Conservation (phyloP, 2,888 invertebrate species). For the Galeruca laticollis region DNA sequence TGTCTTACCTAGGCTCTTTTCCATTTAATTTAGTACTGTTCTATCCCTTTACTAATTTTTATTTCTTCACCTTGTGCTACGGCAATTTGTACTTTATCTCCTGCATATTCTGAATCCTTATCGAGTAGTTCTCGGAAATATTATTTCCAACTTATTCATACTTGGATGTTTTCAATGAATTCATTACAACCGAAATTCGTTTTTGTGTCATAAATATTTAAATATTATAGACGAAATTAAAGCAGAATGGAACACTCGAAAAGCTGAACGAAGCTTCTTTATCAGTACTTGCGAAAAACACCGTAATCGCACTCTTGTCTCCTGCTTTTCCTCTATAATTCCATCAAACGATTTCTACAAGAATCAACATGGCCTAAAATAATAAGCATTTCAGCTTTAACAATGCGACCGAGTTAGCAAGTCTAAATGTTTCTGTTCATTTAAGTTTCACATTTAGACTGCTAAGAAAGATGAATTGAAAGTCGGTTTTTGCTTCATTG, state of each 20-base stretch:
- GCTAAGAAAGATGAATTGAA: slow-evolving; percentile 50
- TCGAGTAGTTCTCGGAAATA: too few species aligned
- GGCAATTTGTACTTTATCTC: too few species aligned
- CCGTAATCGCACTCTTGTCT: slow-evolving; percentile 25
- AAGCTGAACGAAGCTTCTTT: neutral
- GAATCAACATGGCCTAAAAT: slow-evolving; percentile 37
- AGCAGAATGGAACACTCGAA: neutral
- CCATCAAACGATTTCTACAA: slow-evolving; percentile 36
- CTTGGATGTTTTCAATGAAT: too few species aligned
- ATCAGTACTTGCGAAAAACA: neutral
- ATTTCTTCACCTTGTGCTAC: too few species aligned
- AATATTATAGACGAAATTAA: neutral
- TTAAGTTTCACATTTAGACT: slow-evolving; percentile 54
- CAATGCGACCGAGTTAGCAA: slow-evolving; percentile 41
- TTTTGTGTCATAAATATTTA: too few species aligned
- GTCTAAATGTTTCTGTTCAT: slow-evolving; percentile 52
- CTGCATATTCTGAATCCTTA: too few species aligned
- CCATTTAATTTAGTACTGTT: too few species aligned
- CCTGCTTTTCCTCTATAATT: slow-evolving; percentile 35
- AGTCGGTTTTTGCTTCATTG: slow-evolving; percentile 48
- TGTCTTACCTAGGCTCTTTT: too few species aligned
- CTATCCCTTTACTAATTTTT: too few species aligned
- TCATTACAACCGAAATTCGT: too few species aligned
- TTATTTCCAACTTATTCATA: too few species aligned
- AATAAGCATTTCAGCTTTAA: slow-evolving; percentile 40